Conservation (phyloP, 2,888 invertebrate species). For the Acleris literana region DNA sequence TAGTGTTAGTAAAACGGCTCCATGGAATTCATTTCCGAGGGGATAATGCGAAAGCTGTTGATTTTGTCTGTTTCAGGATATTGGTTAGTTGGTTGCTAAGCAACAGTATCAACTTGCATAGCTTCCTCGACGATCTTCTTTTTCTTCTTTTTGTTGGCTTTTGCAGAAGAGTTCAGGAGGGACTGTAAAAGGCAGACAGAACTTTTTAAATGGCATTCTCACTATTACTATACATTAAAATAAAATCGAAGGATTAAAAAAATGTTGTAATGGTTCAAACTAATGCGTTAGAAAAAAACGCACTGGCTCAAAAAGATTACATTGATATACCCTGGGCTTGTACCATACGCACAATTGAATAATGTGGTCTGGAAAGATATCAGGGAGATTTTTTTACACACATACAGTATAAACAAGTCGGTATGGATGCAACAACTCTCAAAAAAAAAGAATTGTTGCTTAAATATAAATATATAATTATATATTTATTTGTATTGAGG, state of each 20-base stretch:
- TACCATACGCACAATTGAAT: slow-evolving; percentile 62
- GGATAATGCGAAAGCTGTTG: slow-evolving; percentile 51
- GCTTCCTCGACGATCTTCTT: slow-evolving; percentile 87
- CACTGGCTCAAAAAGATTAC: slow-evolving; percentile 73
- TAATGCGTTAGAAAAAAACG: slow-evolving; percentile 55
- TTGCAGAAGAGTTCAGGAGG: slow-evolving; percentile 90
- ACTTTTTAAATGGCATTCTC: background rate
- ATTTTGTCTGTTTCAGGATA: slow-evolving; percentile 42
- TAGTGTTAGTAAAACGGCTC: slow-evolving; percentile 21
- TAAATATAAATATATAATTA: too few species aligned
- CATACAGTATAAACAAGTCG: too few species aligned
- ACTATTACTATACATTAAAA: background rate
- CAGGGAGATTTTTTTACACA: slow-evolving; percentile 54
- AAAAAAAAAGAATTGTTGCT: too few species aligned
- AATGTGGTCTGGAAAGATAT: slow-evolving; percentile 67
- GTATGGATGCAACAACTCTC: too few species aligned
- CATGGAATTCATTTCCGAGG: slow-evolving; percentile 39
- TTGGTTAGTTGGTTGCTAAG: slow-evolving; percentile 55
- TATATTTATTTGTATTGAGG: too few species aligned
- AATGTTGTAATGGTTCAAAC: slow-evolving; percentile 74
- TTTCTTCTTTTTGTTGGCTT: slow-evolving; percentile 96
- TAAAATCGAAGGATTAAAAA: background rate
- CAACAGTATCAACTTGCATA: slow-evolving; percentile 85
- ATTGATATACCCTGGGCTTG: slow-evolving; percentile 76
- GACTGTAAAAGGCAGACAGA: slow-evolving; percentile 73